Conservation (phyloP, 2,797 vertebrate genomes). For the Streptopelia turtur region DNA sequence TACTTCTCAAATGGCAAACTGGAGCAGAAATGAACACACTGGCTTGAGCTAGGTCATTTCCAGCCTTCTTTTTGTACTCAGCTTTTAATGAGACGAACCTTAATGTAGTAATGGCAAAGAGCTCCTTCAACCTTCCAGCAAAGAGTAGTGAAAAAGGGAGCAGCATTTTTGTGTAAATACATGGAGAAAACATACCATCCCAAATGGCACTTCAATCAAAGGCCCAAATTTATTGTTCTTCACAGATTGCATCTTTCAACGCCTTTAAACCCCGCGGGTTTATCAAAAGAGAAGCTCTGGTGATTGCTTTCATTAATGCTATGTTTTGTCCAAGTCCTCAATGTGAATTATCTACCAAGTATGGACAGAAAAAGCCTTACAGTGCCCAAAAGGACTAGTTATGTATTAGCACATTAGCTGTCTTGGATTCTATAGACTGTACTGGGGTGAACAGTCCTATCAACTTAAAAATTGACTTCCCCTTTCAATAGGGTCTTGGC, state of each 20-base stretch:
- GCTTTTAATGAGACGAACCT: slow-evolving; percentile 84
- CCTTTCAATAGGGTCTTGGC: slow-evolving; percentile 74
- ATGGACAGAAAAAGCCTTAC: slow-evolving; percentile 82
- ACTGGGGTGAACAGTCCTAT: slow-evolving; percentile 87
- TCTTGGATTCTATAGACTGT: slow-evolving; percentile 79
- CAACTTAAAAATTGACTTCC: slow-evolving; percentile 84
- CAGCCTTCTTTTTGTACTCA: slow-evolving; percentile 86
- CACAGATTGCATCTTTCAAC: slow-evolving; percentile 82
- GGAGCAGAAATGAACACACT: slow-evolving; percentile 82
- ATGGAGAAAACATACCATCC: slow-evolving; percentile 82
- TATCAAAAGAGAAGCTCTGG: slow-evolving; percentile 89
- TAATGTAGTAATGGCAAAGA: slow-evolving; percentile 85
- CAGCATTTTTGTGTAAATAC: slow-evolving; percentile 83
- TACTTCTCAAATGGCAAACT: slow-evolving; percentile 85
- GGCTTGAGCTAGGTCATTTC: slow-evolving; percentile 86
- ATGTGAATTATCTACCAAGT: slow-evolving; percentile 82
- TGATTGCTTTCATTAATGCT: slow-evolving; percentile 91
- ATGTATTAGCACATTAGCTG: slow-evolving; percentile 84
- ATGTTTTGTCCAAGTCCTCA: slow-evolving; percentile 89
- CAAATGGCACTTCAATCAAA: slow-evolving; percentile 91
- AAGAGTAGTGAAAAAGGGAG: slow-evolving; percentile 79
- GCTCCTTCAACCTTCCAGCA: slow-evolving; percentile 80
- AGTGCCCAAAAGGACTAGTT: slow-evolving; percentile 84
- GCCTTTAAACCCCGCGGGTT: slow-evolving; percentile 90
- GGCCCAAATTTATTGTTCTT: slow-evolving; percentile 84